These are phyloP conservation scores for Oscheius sp. DNA, from an alignment of 1,140 invertebrate species.

Conservation along the genomic window DNA sequence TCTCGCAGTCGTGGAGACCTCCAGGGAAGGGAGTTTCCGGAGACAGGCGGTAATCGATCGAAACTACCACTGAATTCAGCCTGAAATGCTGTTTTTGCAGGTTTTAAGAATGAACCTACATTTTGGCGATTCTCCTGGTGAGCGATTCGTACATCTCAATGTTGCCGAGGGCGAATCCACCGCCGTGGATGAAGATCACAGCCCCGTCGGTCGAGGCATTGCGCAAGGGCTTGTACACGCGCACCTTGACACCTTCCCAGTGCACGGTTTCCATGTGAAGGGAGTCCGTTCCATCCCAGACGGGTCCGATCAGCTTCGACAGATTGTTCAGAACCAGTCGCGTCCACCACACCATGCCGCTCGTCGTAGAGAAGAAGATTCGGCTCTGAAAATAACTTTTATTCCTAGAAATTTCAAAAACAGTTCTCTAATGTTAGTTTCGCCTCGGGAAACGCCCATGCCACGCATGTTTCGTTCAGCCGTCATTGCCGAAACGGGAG, in stretches of 20 bases:
- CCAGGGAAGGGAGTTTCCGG: constrained; percentile 53
- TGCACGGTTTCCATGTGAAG: not conserved
- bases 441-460: not conserved
- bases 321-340: constrained; percentile 19
- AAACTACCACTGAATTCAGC: constrained; percentile 48
- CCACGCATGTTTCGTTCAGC: no score
- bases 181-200: constrained; percentile 58
- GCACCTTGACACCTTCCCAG: not conserved
- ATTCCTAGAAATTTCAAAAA: not conserved
- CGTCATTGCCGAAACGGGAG: no score
- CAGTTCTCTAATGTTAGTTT: not conserved
- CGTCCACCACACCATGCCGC: constrained; percentile 33
- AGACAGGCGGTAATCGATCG: constrained; percentile 56
- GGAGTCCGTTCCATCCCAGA: constrained; percentile 11
- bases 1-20: constrained; percentile 53
- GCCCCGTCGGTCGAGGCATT: constrained; percentile 38
- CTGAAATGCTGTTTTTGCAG: constrained; percentile 33
- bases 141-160: constrained; percentile 33
- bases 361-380: constrained; percentile 8
- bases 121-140: constrained; percentile 23
- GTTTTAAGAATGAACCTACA: constrained; percentile 39
- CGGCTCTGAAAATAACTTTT: constrained; percentile 8
- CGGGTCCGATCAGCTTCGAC: not conserved
- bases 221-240: constrained; percentile 48
- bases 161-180: constrained; percentile 46